Base-by-base conservation (phyloP, 2,113 vertebrate genomes). In the Solea senegalensis region DNA sequence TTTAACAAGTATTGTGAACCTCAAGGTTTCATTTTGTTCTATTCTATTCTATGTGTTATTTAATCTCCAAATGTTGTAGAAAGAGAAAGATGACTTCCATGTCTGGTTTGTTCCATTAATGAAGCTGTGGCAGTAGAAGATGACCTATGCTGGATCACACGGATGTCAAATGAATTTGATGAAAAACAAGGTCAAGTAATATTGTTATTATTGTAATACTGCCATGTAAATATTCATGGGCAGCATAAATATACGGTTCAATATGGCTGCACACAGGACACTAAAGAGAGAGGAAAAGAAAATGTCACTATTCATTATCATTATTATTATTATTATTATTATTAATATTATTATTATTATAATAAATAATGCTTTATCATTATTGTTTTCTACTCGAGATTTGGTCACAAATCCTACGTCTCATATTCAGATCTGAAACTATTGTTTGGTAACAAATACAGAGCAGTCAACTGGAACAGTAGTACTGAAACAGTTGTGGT, bases 51-150 rank as follows among this genome's bases (percentile, higher is more conserved):
- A 43, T 2, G 16, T 60, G n/a, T 12, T 4, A 40, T 28, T 7
- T 9, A 10, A 14, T 45, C 8, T n/a, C n/a, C 9, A 13, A 12
- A 27, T 43, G 28, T 55, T 51, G 56, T 50, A 43, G 61, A 69
- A 52, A 49, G 28, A 62, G 39, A 62, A 12, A 55, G 50, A 27
- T 49, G 52, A 66, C 75, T 76, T 64, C 72, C 72, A 81, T 59
- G 69, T 74, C n/a, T 65, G 56, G 59, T 64, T 61, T 57, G 45
- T 57, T 60, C 46, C 62, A 46, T 63, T 74, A 83, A 82, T 71
- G 49, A 80, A 69, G 28, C 9, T 15, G 43, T 44, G 63, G 8
- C 28, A 43, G 66, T 52, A 74, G 16, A 59, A 61, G 63, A 74
- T 55, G 69, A 75, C 61, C 76, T 56, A 7, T 16, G 8, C 40